Conservation (phyloP, 2,888 invertebrate species). For the Scelioninae gen. 2 region DNA sequence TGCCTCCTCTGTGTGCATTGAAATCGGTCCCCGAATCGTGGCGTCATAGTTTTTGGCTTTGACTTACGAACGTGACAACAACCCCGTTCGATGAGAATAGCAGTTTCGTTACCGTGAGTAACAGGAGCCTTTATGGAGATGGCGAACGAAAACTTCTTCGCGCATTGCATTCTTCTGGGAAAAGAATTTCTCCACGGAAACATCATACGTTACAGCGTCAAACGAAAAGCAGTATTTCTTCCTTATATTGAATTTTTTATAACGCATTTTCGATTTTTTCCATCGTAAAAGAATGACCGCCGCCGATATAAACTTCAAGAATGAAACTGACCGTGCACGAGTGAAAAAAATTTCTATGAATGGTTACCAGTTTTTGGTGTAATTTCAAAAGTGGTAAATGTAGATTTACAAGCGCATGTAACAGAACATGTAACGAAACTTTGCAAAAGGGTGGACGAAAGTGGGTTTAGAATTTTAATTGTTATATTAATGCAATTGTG, state of each 20-base stretch:
- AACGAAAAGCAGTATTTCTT: not conserved
- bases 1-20: constrained; percentile 39
- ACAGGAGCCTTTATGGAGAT: constrained; percentile 5
- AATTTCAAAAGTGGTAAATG: too few relatives aligned
- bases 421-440: too few relatives aligned
- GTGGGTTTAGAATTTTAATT: too few relatives aligned
- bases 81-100: constrained; percentile 12
- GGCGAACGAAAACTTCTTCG: constrained; percentile 5
- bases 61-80: constrained; percentile 45
- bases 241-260: not conserved
- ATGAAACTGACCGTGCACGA: too few relatives aligned
- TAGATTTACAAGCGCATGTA: too few relatives aligned
- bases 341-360: too few relatives aligned
- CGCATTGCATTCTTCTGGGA: not conserved
- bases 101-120: constrained; percentile 18
- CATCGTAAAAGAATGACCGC: too few relatives aligned
- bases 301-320: too few relatives aligned
- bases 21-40: constrained; percentile 24
- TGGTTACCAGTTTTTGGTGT: too few relatives aligned
- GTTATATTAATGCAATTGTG: too few relatives aligned
- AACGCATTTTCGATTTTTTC: too few relatives aligned
- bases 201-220: constrained; percentile 4
- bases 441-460: too few relatives aligned
- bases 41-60: constrained; percentile 43
- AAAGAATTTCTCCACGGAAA: constrained; percentile 5